These are phyloP conservation scores for Actenoides lindsayi DNA, from an alignment of 2,113 vertebrate genomes.

Conservation along the genomic window DNA sequence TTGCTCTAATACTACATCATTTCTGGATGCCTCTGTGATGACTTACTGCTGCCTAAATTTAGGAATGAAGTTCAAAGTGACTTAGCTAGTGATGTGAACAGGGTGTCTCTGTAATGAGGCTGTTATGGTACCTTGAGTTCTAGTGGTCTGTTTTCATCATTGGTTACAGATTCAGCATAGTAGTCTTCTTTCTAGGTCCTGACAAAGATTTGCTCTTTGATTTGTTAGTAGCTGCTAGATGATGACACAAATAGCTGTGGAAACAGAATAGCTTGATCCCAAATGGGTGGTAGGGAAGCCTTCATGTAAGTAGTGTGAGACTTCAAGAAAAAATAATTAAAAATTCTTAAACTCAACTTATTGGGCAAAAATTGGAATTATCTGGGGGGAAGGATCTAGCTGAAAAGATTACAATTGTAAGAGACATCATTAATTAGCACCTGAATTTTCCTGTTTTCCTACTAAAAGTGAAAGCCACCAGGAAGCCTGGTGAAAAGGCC, in stretches of 20 bases:
- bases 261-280: not conserved
- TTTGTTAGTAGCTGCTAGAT: not conserved
- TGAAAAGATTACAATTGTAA: not conserved
- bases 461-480: not conserved
- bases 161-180: not conserved
- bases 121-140: not conserved
- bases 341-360: not conserved
- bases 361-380: not conserved
- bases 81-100: not conserved
- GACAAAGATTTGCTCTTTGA: not conserved
- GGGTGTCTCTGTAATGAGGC: not conserved
- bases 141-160: not conserved
- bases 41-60: slow-evolving; percentile 18
- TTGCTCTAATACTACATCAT: not conserved
- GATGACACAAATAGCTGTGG: not conserved
- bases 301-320: not conserved
- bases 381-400: not conserved
- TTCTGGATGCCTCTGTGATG: slow-evolving; percentile 3
- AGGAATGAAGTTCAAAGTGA: slow-evolving; percentile 7
- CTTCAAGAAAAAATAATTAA: not conserved
- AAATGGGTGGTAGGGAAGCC: not conserved
- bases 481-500: not conserved
- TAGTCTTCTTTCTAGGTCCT: not conserved
- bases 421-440: not conserved
- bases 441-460: not conserved